Percentiles rank a stretch among this genome's conserved stretches.
Evolutionary conservation across 2,888 invertebrate species (phyloP).

Genomic region (Drosophila stalkeri): DNA sequence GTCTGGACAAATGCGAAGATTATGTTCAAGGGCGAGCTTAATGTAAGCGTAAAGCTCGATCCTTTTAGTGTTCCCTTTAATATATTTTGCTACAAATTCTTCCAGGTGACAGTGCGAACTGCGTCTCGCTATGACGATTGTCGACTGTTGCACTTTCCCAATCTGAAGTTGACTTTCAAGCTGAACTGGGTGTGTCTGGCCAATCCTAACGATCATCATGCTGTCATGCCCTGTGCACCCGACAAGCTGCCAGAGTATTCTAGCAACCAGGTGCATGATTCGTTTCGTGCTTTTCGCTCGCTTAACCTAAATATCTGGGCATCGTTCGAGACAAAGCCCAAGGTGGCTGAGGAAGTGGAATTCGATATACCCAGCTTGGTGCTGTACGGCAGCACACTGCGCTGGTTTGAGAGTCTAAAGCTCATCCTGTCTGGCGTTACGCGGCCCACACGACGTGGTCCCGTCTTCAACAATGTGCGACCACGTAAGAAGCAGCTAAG

Average conservation of each 20-base stretch:
- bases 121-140: conserved; percentile 99
- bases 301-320: conserved; percentile 92
- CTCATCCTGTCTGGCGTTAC: conserved; percentile 96
- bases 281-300: conserved; percentile 97
- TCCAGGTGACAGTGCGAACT: conserved; percentile 91
- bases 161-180: conserved; percentile 92
- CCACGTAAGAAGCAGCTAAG: conserved; percentile 96
- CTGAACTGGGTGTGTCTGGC: conserved; percentile 96
- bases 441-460: conserved; percentile 96
- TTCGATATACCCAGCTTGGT: conserved; percentile 90
- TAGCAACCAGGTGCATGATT: conserved; percentile 97
- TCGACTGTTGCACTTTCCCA: conserved; percentile 95
- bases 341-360: conserved; percentile 86
- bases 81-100: not conserved
- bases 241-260: conserved; percentile 98
- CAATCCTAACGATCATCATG: conserved; percentile 98
- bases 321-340: conserved; percentile 91
- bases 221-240: conserved; percentile 97
- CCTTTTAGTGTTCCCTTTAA: not conserved
- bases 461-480: conserved; percentile 93
- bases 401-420: conserved; percentile 98
- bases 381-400: conserved; percentile 96
- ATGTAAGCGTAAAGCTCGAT: conserved; percentile 86
- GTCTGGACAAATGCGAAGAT: conserved; percentile 98
- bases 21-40: conserved; percentile 96